Evolutionary conservation across 2,888 invertebrate genomes (phyloP), one percentile per base, ranked within the genome.

Genomic region (Oligia strigilis): DNA sequence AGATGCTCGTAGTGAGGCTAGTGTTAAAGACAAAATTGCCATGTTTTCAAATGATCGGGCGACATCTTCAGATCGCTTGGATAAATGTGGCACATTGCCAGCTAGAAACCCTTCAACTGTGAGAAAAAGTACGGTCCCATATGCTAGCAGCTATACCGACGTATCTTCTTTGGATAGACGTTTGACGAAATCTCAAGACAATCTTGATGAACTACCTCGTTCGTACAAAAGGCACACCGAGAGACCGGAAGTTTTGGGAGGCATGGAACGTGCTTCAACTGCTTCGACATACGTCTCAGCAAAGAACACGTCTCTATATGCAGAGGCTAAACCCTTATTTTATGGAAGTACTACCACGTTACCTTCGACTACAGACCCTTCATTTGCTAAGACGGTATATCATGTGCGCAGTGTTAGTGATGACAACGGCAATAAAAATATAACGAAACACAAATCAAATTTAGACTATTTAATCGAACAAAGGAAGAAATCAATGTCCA

Each of bases 1-100:
- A 94, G 98, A 98, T 95, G 98, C 98, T 88, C 98, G 98, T 92
- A 98, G 98, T 85, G 98, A 98, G 94, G 98, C 98, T 87, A 98
- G 98, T 91, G 98, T 99, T 77, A 98, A 98, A 91, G 98, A 98
- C 93, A 98, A 98, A 96, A 99, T 99, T 90, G 98, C 98, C 80
- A 98, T 98, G 98, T 99, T 99, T 95, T 98, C 98, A 69, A 97
- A 96, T 88, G 96, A 97, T 83, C 94, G 94, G 81, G 90, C 95
- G 3, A 91, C 94, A 64, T 96, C 97, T 81, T 91, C 96, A 29
- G 95, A 96, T 83, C 93, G 94, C 55, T 89, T 97, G 75, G 96
- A 96, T 84, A 96, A 97, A 92, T 96, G 95, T 91, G 94, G 96
- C 67, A 96, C 96, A 52, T 91, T 97, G 79, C 96, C 96, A 55